phyloP scores from a whole-genome alignment of 35 echinoderm and acorn worm species.

The Ophioderma brevispina region DNA sequence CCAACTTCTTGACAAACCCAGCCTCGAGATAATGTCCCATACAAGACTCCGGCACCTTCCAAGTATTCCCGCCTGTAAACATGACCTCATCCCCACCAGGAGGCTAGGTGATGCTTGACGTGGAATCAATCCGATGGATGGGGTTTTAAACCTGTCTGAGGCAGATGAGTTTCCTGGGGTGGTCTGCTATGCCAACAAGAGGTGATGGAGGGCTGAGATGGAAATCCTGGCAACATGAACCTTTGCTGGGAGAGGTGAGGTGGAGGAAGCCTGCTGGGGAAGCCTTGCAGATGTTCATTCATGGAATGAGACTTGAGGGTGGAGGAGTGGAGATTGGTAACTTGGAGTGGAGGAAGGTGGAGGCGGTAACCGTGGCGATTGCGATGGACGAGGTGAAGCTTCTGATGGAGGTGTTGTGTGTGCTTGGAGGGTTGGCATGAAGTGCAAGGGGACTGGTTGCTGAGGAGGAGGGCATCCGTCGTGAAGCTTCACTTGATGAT shows the following conservation, averaged over 20 bases:
- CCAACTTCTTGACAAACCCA: constrained; percentile 72
- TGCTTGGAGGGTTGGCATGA: constrained; percentile 26
- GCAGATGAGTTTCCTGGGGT: constrained; percentile 14
- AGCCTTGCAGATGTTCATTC: constrained; percentile 46
- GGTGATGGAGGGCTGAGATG: constrained; percentile 67
- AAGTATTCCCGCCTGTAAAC: constrained; percentile 60
- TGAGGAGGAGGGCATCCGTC: constrained; percentile 28
- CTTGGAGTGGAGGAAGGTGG: constrained; percentile 18
- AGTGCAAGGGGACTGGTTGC: constrained; percentile 10
- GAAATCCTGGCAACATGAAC: constrained; percentile 50
- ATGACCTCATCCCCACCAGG: constrained; percentile 22
- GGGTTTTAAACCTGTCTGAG: constrained; percentile 31
- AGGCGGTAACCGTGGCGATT: constrained; percentile 1
- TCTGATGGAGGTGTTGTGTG: not conserved
- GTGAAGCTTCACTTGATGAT: constrained; percentile 9
- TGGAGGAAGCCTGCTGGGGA: constrained; percentile 32
- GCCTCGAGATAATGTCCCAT: constrained; percentile 44
- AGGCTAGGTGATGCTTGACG: constrained; percentile 43
- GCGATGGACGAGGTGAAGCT: not conserved
- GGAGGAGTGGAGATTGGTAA: constrained; percentile 5
- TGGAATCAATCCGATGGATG: constrained; percentile 16
- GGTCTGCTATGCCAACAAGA: constrained; percentile 40
- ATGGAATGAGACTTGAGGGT: not conserved
- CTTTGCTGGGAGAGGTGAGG: constrained; percentile 26
- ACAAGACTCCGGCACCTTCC: constrained; percentile 54